These are phyloP conservation scores for Protosalanx chinensis DNA, from an alignment of 2,797 vertebrate genomes.

Conservation along the genomic window DNA sequence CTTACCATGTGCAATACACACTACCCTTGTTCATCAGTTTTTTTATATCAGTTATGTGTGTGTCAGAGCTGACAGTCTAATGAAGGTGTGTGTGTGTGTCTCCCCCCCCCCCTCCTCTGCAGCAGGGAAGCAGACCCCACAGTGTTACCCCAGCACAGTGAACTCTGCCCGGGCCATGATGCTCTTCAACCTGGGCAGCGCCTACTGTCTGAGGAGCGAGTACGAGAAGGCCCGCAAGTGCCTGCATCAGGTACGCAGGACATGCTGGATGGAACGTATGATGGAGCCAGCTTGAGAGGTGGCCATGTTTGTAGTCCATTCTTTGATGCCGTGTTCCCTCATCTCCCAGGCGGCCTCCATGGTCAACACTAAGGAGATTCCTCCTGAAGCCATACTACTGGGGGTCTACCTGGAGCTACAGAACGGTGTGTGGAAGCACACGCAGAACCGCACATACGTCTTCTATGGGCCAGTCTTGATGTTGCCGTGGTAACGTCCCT, in stretches of 20 bases:
- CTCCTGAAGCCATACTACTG: constrained; percentile 93
- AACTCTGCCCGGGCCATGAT: constrained; percentile 91
- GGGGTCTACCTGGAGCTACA: constrained; percentile 96
- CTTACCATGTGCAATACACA: too few species aligned
- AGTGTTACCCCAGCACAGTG: constrained; percentile 94
- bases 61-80: not conserved
- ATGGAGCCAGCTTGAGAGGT: not conserved
- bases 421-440: constrained; percentile 75
- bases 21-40: not conserved
- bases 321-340: not conserved
- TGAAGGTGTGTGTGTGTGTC: constrained; percentile 6
- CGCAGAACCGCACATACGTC: not conserved
- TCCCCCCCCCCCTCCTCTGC: constrained; percentile 16
- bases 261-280: too few species aligned
- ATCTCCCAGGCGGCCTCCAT: constrained; percentile 85
- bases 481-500: not conserved
- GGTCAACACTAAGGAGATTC: constrained; percentile 95
- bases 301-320: not conserved
- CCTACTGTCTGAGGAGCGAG: constrained; percentile 95
- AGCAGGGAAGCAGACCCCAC: constrained; percentile 92
- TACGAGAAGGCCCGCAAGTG: constrained; percentile 98
- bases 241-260: constrained; percentile 84
- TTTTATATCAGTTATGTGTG: too few species aligned
- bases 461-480: too few species aligned
- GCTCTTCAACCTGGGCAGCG: constrained; percentile 96